Evolutionary conservation across 2,113 vertebrate genomes (phyloP).

Genomic region (Clinocottus analis): DNA sequence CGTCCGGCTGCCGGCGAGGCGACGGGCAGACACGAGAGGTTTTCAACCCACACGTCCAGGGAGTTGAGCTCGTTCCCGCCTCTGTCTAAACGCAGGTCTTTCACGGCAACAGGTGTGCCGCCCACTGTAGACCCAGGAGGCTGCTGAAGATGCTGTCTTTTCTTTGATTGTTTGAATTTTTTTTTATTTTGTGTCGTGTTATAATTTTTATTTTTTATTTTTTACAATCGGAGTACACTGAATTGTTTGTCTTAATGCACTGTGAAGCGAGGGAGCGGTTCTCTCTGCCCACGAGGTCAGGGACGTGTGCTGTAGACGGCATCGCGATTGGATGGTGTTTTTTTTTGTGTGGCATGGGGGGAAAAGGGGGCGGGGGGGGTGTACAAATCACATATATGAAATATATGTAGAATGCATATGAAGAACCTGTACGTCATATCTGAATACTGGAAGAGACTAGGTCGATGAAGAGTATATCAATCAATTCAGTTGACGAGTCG

Average conservation of each 20-base stretch:
- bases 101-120: constrained; percentile 66
- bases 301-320: constrained; percentile 64
- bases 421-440: constrained; percentile 72
- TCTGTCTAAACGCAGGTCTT: constrained; percentile 62
- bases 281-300: constrained; percentile 72
- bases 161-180: constrained; percentile 47
- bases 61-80: constrained; percentile 61
- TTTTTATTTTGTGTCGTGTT: constrained; percentile 53
- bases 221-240: constrained; percentile 85
- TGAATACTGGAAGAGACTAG: constrained; percentile 64
- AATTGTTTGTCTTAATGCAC: constrained; percentile 87
- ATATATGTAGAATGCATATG: constrained; percentile 75
- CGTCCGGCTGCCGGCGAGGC: constrained; percentile 41
- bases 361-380: constrained; percentile 55
- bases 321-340: constrained; percentile 66
- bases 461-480: constrained; percentile 68
- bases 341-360: constrained; percentile 68
- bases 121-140: constrained; percentile 74
- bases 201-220: constrained; percentile 57
- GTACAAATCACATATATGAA: constrained; percentile 69
- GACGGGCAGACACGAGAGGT: constrained; percentile 55
- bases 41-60: constrained; percentile 40
- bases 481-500: constrained; percentile 53
- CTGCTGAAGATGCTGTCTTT: constrained; percentile 80
- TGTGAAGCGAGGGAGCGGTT: constrained; percentile 83